These are phyloP conservation scores for Trichosurus vulpecula DNA, from an alignment of 2,797 vertebrate species.

Conservation along the genomic window DNA sequence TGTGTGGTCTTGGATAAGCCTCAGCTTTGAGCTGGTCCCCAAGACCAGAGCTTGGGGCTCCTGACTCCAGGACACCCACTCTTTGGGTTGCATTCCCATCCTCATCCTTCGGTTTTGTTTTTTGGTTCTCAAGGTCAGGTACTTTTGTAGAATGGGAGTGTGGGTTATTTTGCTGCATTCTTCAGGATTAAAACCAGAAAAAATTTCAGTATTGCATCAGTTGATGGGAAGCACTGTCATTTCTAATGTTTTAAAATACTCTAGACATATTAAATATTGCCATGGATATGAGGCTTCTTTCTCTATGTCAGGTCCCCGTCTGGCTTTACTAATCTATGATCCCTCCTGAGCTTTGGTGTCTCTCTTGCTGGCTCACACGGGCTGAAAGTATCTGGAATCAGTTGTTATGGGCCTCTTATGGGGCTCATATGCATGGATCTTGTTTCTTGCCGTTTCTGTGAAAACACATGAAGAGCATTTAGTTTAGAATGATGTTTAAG, in stretches of 20 bases:
- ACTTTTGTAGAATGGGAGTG: neutral
- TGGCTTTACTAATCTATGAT: neutral
- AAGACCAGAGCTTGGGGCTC: neutral
- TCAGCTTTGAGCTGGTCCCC: neutral
- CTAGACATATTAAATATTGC: neutral
- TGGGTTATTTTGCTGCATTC: conserved; percentile 40
- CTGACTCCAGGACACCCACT: neutral
- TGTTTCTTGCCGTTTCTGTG: neutral
- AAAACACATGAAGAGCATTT: neutral
- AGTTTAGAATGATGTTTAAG: neutral
- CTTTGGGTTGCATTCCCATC: neutral
- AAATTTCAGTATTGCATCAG: conserved; percentile 27
- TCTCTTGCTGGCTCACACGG: neutral
- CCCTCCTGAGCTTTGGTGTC: conserved; percentile 16
- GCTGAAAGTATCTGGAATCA: conserved; percentile 9
- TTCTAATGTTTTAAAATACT: conserved; percentile 52
- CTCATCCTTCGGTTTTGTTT: neutral
- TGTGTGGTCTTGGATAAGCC: neutral
- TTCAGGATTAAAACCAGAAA: conserved; percentile 36
- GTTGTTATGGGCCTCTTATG: conserved; percentile 20
- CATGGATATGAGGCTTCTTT: neutral
- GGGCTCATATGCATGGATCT: neutral
- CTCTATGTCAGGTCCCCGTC: neutral
- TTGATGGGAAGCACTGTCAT: conserved; percentile 6
- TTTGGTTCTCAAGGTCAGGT: neutral